Conservation (phyloP, 2,113 vertebrate species). For the Anarhynchus alexandrinus region DNA sequence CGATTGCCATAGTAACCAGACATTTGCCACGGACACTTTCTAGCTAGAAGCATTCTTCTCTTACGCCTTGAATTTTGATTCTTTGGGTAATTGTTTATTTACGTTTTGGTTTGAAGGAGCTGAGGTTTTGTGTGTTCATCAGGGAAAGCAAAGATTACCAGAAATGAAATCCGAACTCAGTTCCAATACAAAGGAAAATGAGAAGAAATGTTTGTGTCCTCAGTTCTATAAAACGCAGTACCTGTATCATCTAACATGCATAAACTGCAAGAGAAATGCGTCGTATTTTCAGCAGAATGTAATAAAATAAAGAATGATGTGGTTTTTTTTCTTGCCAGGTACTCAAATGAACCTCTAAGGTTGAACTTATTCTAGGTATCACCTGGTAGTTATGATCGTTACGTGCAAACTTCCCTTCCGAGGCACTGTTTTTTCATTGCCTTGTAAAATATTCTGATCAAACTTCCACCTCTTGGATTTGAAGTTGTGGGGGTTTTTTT, state of each 20-base stretch:
- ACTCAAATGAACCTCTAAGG: neutral
- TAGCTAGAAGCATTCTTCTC: constrained; percentile 13
- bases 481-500: neutral
- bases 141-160: neutral
- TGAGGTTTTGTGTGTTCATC: neutral
- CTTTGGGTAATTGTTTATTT: neutral
- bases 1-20: constrained; percentile 60
- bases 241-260: neutral
- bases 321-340: neutral
- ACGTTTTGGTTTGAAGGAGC: neutral
- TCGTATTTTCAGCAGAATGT: neutral
- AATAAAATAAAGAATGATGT: neutral
- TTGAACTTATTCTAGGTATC: neutral
- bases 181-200: neutral
- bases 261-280: neutral
- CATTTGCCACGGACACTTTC: constrained; percentile 12
- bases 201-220: neutral
- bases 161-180: neutral
- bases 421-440: neutral
- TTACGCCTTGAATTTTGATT: neutral
- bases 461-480: neutral
- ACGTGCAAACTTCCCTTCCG: rapidly evolving
- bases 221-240: neutral
- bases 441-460: neutral
- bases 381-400: neutral